Conservation (phyloP, 2,797 vertebrate genomes). For the Darevskia nairensis region DNA sequence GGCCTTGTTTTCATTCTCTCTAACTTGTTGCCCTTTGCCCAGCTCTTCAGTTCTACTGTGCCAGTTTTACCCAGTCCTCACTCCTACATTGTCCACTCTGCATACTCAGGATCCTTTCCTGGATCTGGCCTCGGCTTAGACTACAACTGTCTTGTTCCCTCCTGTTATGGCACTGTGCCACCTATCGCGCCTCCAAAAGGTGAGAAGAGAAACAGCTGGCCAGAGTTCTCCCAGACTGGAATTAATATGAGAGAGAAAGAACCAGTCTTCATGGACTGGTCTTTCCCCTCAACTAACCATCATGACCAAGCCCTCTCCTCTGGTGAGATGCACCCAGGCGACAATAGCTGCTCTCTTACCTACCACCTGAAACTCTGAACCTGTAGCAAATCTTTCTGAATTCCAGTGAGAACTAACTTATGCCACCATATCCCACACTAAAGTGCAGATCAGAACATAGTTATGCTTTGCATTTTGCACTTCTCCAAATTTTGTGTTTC, state of each 20-base stretch:
- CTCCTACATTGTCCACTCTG: not conserved
- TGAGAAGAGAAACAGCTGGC: too few relatives aligned
- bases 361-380: not conserved
- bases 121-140: not conserved
- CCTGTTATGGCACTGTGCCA: too few relatives aligned
- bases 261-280: too few relatives aligned
- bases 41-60: not conserved
- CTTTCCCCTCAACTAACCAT: not conserved
- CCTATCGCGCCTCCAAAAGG: too few relatives aligned
- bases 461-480: too few relatives aligned
- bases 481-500: too few relatives aligned
- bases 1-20: not conserved
- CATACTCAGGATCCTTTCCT: not conserved
- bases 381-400: too few relatives aligned
- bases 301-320: not conserved
- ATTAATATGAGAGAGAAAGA: too few relatives aligned
- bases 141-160: not conserved
- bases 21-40: not conserved
- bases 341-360: not conserved
- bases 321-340: not conserved
- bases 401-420: too few relatives aligned
- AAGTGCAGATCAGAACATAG: too few relatives aligned
- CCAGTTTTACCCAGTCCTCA: not conserved
- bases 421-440: too few relatives aligned
- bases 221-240: too few relatives aligned